Evolutionary conservation across 2,797 vertebrate species (phyloP), one percentile per base, ranked within the genome.

Genomic region (Adrianichthys oophorus): DNA sequence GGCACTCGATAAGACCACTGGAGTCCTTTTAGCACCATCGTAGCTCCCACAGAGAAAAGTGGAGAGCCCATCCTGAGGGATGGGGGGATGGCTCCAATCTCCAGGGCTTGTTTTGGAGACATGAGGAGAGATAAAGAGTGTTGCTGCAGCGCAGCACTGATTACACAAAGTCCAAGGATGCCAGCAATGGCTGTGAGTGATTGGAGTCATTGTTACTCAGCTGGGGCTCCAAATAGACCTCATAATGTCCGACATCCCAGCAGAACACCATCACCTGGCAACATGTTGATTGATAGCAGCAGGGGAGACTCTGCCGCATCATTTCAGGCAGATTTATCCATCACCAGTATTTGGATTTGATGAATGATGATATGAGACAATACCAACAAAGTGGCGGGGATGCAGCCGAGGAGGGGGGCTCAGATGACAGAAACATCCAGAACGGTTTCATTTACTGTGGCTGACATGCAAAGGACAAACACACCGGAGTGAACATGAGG

Each of bases 261-360:
- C 65, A 79, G 80, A 68, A 74, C 76, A 78, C 82, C 81, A 83
- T 88, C 87, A 85, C 78, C 79, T 85, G 81, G 79, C 79, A 88
- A 78, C 71, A 62, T n/a, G 21, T 59, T 87, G 87, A 90, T 82
- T 73, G 85, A 90, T 87, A 57, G 79, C 71, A 83, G 74, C 71
- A 55, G 66, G 58, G 50, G 3, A 46, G 75, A 79, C 74, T 74
- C 67, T 63, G 61, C 82, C 71, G 52, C 76, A 78, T 81, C 86
- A 60, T 70, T 72, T 21, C 70, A 65, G 73, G 76, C 79, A 82
- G 79, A 88, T 90, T 88, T 90, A 91, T 90, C 87, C 82, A 90
- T 90, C 89, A 86, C 72, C 66, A 59, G 74, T 78, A 88, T 89
- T 82, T 83, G 76, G 78, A 87, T 88, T 85, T 87, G 76, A 85